These are phyloP conservation scores for Eulithis testata DNA, from an alignment of 2,888 invertebrate species.

Conservation along the genomic window DNA sequence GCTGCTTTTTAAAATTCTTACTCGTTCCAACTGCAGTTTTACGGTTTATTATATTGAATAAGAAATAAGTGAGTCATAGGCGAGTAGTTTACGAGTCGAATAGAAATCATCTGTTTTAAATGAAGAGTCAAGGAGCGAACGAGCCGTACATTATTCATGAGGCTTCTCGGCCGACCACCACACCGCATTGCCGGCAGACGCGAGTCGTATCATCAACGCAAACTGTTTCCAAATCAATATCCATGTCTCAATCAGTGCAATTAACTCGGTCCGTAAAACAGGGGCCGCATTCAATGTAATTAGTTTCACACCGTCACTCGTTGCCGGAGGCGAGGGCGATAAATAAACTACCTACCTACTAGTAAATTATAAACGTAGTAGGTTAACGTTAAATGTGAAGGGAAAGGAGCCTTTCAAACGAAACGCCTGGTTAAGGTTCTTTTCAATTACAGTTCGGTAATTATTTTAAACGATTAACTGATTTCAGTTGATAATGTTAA, in stretches of 20 bases:
- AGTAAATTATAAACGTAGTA: constrained; percentile 41
- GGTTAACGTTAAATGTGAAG: constrained; percentile 58
- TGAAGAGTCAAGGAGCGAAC: constrained; percentile 81
- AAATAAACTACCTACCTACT: constrained; percentile 58
- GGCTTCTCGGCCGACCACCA: constrained; percentile 69
- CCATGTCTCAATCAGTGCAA: constrained; percentile 83
- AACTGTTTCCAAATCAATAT: constrained; percentile 81
- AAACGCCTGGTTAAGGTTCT: constrained; percentile 31
- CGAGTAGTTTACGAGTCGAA: constrained; percentile 80
- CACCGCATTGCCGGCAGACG: constrained; percentile 42
- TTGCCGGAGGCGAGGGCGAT: constrained; percentile 56
- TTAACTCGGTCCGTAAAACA: constrained; percentile 69
- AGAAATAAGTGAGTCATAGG: constrained; percentile 81
- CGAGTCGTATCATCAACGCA: constrained; percentile 45
- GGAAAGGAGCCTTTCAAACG: constrained; percentile 42
- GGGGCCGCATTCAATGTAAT: constrained; percentile 73
- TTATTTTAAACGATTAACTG: constrained; percentile 33
- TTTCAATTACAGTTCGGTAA: constrained; percentile 34
- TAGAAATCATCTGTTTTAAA: constrained; percentile 83
- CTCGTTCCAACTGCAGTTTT: constrained; percentile 75
- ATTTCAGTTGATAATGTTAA: constrained; percentile 31
- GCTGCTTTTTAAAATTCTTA: constrained; percentile 74
- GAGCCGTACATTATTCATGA: constrained; percentile 81
- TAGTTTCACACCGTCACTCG: constrained; percentile 72
- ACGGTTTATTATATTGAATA: constrained; percentile 80